Evolutionary conservation across 2,888 invertebrate species (phyloP).

Genomic region (Xanthia icteritia): DNA sequence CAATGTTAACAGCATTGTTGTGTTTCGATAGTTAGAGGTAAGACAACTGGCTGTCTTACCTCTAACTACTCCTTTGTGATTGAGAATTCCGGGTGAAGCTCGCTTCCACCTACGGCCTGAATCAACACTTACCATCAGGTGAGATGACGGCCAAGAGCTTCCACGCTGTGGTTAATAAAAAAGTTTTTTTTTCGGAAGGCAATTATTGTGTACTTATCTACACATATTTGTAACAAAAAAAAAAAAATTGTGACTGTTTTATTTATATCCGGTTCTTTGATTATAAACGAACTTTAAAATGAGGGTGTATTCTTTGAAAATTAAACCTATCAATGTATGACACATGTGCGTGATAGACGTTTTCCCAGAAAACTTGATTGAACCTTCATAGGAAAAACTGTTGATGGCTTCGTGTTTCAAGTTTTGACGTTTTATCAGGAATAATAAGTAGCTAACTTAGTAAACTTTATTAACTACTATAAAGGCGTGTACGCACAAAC

Average conservation of each 20-base stretch:
- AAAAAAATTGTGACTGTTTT: neutral
- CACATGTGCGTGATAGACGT: conserved; percentile 60
- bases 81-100: too few species aligned
- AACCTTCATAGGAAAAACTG: conserved; percentile 42
- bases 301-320: conserved; percentile 48
- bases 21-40: too few species aligned
- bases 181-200: neutral
- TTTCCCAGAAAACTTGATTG: conserved; percentile 62
- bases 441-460: conserved; percentile 39
- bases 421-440: conserved; percentile 49
- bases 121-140: too few species aligned
- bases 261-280: conserved; percentile 26
- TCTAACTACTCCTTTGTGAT: too few species aligned
- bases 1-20: too few species aligned
- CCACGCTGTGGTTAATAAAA: too few species aligned
- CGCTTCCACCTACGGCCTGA: too few species aligned
- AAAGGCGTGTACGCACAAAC: too few species aligned
- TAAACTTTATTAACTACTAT: conserved; percentile 21
- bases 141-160: too few species aligned
- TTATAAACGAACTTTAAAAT: conserved; percentile 19
- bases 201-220: too few species aligned
- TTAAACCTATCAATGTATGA: conserved; percentile 53
- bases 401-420: conserved; percentile 44
- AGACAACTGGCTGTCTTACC: too few species aligned
- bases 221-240: too few species aligned